phyloP scores from a whole-genome alignment of 1,140 invertebrate species.

The Zaprionus kolodkinae region DNA sequence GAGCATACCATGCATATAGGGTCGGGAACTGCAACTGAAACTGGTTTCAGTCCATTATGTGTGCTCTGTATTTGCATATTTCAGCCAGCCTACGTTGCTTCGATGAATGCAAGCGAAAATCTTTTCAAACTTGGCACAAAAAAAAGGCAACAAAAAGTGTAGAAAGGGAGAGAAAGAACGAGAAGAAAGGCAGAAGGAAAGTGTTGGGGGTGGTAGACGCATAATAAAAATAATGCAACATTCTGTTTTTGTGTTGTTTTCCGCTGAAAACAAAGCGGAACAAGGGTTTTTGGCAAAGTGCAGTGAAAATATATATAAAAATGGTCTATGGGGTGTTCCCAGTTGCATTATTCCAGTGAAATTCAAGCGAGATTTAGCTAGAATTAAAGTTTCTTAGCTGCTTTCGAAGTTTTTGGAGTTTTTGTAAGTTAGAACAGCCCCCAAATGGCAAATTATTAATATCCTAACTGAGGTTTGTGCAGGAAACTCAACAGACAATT shows the following conservation, averaged over 20 bases:
- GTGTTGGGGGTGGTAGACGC: background rate
- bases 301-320: conserved; percentile 18
- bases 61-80: conserved; percentile 9
- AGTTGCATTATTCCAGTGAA: conserved; percentile 4
- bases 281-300: conserved; percentile 33
- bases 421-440: background rate
- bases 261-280: conserved; percentile 35
- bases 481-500: conserved; percentile 1
- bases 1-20: background rate
- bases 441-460: background rate
- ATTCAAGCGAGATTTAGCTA: background rate
- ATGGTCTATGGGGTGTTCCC: conserved; percentile 4
- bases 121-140: background rate
- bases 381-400: background rate
- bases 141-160: conserved; percentile 7
- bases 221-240: conserved; percentile 46
- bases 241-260: conserved; percentile 13
- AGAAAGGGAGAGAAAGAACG: background rate
- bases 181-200: background rate
- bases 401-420: conserved; percentile 5
- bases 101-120: conserved; percentile 7
- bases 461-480: background rate
- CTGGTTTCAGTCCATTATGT: conserved; percentile 6
- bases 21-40: background rate
- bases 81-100: background rate